Percentiles rank a stretch among this genome's conserved stretches.
Conservation (phyloP, 2,797 vertebrate genomes). For the Onychomys arenicola region DNA sequence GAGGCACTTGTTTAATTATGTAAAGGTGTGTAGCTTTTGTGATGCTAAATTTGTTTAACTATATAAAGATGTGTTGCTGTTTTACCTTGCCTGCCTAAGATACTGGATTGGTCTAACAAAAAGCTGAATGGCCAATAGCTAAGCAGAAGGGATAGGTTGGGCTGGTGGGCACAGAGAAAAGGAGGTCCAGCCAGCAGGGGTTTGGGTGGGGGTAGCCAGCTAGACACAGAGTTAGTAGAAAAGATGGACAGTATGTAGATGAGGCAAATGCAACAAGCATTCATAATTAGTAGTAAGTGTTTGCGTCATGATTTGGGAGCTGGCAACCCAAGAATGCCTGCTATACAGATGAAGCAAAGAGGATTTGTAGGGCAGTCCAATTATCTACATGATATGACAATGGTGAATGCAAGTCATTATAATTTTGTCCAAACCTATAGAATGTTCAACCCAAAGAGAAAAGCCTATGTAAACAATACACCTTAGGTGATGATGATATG, state of each 20-base stretch:
- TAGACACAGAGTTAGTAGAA: not conserved
- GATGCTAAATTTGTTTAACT: not conserved
- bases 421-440: not conserved
- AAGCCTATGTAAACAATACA: not conserved
- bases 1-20: not conserved
- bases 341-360: not conserved
- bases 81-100: not conserved
- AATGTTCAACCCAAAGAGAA: constrained; percentile 7
- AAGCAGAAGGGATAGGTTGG: not conserved
- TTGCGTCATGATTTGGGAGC: not conserved
- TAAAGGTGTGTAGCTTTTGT: not conserved
- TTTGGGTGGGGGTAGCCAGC: not conserved
- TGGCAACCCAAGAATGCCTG: not conserved
- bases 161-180: not conserved
- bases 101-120: not conserved
- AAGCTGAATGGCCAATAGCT: not conserved
- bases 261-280: not conserved
- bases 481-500: not conserved
- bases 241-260: not conserved
- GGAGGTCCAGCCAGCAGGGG: too few species aligned
- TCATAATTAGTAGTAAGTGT: not conserved
- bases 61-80: not conserved
- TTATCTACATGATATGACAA: constrained; percentile 3
- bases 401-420: not conserved
- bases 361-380: not conserved